Base-by-base conservation (phyloP, 2,888 invertebrate species). In the Nycteola revayana region DNA sequence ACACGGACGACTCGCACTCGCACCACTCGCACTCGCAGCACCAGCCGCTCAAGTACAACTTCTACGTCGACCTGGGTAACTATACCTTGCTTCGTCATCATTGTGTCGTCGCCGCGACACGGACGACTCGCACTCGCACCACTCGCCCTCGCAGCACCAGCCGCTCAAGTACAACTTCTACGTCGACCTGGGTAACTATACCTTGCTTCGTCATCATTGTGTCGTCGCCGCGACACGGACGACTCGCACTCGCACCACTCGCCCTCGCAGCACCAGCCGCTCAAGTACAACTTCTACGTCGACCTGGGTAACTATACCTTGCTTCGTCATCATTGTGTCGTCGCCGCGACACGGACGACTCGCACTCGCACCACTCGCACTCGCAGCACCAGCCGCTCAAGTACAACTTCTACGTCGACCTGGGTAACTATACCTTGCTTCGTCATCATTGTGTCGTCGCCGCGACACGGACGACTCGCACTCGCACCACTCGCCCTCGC, bases 141-240 rank as follows among this genome's bases (percentile, higher is more conserved):
- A n/a, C n/a, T n/a, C n/a, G n/a, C n/a, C n/a, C n/a, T 9, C 46
- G 20, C 58, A 49, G 37, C 60, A 53, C 22, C 80, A 92, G 57
- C 92, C 94, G 18, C 93, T 93, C 58, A 95, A 95, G 68, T 96
- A 95, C 78, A 96, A 97, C 83, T 97, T 96, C 84, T 93, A 92
- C 53, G 94, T 94, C 28, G 95, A 96, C 66, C 89, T 96, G 49
- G 95, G 96, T 95, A n/a, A n/a, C n/a, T n/a, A n/a, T n/a, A n/a
- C n/a, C n/a, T n/a, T n/a, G n/a, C n/a, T n/a, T n/a, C n/a, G n/a
- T n/a, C n/a, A n/a, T n/a, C n/a, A n/a, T n/a, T n/a, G n/a, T n/a
- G n/a, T n/a, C 86, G 25, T 75, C 74, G 48, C 47, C 68, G 87
- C 59, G 79, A 83, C 73, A 75, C 84, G 9, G 78, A 82, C 70